Conservation (phyloP, 2,797 vertebrate species). For the Tenualosa ilisha region DNA sequence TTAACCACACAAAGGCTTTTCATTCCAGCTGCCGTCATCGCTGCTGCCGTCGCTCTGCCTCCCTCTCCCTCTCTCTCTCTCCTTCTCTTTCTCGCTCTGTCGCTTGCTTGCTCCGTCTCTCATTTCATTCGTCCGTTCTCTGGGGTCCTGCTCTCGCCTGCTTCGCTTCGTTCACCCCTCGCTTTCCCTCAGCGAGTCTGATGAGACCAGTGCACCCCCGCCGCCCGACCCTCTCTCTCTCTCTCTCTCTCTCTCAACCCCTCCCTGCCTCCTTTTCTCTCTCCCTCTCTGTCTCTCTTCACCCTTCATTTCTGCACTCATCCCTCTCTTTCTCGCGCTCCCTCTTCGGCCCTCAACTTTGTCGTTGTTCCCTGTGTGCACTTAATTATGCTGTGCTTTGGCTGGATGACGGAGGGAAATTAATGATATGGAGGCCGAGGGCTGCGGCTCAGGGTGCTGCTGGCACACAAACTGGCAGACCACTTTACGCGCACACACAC, state of each 20-base stretch:
- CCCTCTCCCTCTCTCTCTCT: background rate
- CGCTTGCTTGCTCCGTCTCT: slow-evolving; percentile 36
- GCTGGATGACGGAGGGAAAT: slow-evolving; percentile 31
- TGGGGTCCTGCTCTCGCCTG: slow-evolving; percentile 45
- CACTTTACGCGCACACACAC: background rate
- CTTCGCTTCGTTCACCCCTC: slow-evolving; percentile 27
- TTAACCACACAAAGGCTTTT: slow-evolving; percentile 90
- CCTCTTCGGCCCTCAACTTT: background rate
- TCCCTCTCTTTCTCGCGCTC: background rate
- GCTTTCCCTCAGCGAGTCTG: slow-evolving; percentile 34
- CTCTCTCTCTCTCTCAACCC: slow-evolving; percentile 19
- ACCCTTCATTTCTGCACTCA: background rate
- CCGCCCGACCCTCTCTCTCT: slow-evolving; percentile 13
- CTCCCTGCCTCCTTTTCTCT: background rate
- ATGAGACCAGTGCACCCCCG: slow-evolving; percentile 31
- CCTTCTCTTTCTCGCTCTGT: slow-evolving; percentile 21
- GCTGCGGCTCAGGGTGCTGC: background rate
- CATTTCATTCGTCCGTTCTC: slow-evolving; percentile 42
- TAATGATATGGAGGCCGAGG: slow-evolving; percentile 27
- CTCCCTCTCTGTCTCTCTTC: background rate
- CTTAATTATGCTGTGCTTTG: slow-evolving; percentile 41
- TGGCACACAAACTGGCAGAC: background rate
- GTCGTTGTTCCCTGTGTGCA: slow-evolving; percentile 17
- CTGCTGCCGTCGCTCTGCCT: slow-evolving; percentile 40
- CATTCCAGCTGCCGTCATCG: slow-evolving; percentile 78